These are phyloP conservation scores for Glossosoma conforme DNA, from an alignment of 1,140 invertebrate genomes.

Conservation along the genomic window DNA sequence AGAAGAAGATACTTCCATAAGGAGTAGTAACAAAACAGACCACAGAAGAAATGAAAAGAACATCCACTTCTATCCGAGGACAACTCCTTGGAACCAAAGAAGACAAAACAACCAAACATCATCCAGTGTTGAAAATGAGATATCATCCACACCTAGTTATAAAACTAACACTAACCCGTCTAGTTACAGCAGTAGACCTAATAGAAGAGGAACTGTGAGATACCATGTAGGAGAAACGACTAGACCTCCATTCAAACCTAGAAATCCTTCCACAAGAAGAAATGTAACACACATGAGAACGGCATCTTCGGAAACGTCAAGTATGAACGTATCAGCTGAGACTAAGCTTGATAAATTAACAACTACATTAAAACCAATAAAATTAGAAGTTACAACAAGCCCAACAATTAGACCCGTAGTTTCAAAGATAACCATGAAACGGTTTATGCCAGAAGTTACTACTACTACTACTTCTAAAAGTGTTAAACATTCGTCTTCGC, in stretches of 20 bases:
- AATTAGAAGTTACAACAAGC: too few relatives aligned
- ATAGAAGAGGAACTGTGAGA: slow-evolving; percentile 24
- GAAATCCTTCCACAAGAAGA: slow-evolving; percentile 18
- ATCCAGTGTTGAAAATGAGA: background rate
- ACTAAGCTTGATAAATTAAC: too few relatives aligned
- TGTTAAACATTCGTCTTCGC: too few relatives aligned
- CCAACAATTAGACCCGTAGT: too few relatives aligned
- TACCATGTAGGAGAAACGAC: slow-evolving; percentile 28
- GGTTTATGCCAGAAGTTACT: too few relatives aligned
- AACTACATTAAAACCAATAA: too few relatives aligned
- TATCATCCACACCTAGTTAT: background rate
- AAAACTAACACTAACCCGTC: too few relatives aligned
- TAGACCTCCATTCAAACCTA: slow-evolving; percentile 27
- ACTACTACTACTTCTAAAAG: too few relatives aligned
- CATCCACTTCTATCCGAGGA: slow-evolving; percentile 9
- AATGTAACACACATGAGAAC: slow-evolving; percentile 12
- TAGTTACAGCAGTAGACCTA: slow-evolving; percentile 16
- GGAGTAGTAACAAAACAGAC: slow-evolving; percentile 5
- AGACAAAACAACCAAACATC: slow-evolving; percentile 13
- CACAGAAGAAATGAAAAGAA: background rate
- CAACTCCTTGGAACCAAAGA: slow-evolving; percentile 16
- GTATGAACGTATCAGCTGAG: too few relatives aligned
- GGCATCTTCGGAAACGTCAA: too few relatives aligned
- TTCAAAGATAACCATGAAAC: too few relatives aligned
- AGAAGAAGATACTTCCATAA: slow-evolving; percentile 8